Evolutionary conservation across 2,888 invertebrate species (phyloP), one percentile per base, ranked within the genome.

Genomic region (Ommatoiulus sabulosus): DNA sequence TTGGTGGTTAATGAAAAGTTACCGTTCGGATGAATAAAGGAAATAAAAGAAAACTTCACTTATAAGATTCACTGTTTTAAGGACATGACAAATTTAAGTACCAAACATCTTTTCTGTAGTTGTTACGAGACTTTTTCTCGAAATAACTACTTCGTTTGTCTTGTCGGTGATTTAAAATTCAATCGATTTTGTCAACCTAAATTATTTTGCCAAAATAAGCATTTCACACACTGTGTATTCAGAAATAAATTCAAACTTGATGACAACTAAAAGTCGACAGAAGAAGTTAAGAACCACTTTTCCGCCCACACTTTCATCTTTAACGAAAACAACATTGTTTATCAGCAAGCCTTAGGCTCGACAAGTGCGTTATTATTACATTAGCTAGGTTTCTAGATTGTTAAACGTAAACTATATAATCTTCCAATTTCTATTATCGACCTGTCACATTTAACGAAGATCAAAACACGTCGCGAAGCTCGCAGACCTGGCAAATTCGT

Each of bases 371-470:
- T n/a, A 10, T 63, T n/a, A 63, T n/a, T 17, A n/a, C 20, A 63
- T n/a, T 63, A n/a, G 17, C 6, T 63, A n/a, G 63, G 3, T n/a
- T n/a, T n/a, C n/a, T n/a, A 63, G 63, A 4, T 63, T 63, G 63
- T 63, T 63, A 63, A 63, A 72, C 24, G 4, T 72, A 72, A 20
- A 72, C 72, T 20, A 72, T 72, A 20, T 72, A 63, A 24, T 72
- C 72, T 20, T 72, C 20, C 72, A n/a, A 63, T 63, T 63, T 63
- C 63, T 63, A 63, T 63, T 63, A 72, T 72, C 72, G 72, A 72
- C 24, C 24, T 72, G 72, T 24, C 72, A 72, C 72, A 72, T 72
- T 72, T 24, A 6, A 63, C n/a, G 63, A 63, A 63, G 4, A 63
- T 63, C 63, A 63, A 17, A 72, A 24, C 8, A 72, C 20, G 24